Evolutionary conservation across 2,797 vertebrate species (phyloP), one percentile per base, ranked within the genome.

Genomic region (Hirundo rustica): DNA sequence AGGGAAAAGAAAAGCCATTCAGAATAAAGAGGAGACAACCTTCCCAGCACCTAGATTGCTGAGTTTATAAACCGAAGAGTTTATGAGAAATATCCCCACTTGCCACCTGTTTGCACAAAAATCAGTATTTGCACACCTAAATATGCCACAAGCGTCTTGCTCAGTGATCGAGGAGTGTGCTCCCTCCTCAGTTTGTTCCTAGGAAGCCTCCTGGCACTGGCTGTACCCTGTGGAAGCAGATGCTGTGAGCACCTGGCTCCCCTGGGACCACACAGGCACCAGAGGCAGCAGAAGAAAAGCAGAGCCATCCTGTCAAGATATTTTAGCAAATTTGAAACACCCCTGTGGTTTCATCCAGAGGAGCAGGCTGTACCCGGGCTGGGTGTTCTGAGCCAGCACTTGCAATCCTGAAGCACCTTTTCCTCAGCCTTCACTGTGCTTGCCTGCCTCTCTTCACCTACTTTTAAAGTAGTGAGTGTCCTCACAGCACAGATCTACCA

Each of bases 171-270:
- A n/a, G 30, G 47, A 53, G 21, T 1, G 9, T 53, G 44, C 26
- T 76, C 11, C 48, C 22, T 70, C 42, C 57, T 44, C 16, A 6
- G 10, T 15, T 58, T 18, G 13, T 11, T 73, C 51, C 53, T 40
- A 25, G 38, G 65, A 88, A 77, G 14, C 4, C 38, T 76, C 34
- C 22, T 3, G 2, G 38, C 12, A 4, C 36, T 3, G 2, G 26
- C n/a, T 4, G 2, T n/a, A 57, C 45, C 22, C 45, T 7, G 0
- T 1, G 10, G n/a, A 57, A 84, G 44, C 1, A 1, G 60, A 42
- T 65, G 38, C 65, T 88, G 19, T 9, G 25, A 7, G 51, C 17
- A 23, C 6, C 0, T 4, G 12, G 53, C 54, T 78, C 8, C 11
- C 15, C 25, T 4, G 11, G 55, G 51, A 81, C 29, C 45, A 47